Percentiles rank a stretch among this genome's conserved stretches.
Evolutionary conservation across 2,113 vertebrate genomes (phyloP).

Genomic region (Brachyhypopomus gauderio): DNA sequence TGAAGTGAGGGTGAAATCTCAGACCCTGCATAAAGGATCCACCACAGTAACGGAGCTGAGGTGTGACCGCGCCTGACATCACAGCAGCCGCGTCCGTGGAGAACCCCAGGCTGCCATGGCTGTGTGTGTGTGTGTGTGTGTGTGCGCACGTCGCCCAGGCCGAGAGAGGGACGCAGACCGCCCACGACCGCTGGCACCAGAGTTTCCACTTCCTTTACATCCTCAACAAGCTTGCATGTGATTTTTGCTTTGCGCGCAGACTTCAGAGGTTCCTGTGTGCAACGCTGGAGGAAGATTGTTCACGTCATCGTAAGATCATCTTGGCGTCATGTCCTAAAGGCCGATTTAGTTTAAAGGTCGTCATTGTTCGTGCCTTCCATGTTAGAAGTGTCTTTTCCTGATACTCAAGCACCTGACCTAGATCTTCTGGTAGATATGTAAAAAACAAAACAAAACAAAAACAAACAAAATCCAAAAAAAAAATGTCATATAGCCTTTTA

Average conservation of each 20-base stretch:
- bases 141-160: conserved; percentile 12
- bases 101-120: conserved; percentile 26
- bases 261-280: conserved; percentile 7
- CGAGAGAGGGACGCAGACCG: neutral
- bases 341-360: conserved; percentile 20
- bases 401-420: conserved; percentile 1
- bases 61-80: conserved; percentile 41
- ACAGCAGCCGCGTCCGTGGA: conserved; percentile 4
- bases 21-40: conserved; percentile 30
- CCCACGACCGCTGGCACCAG: conserved; percentile 14
- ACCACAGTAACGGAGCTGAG: conserved; percentile 25
- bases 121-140: neutral
- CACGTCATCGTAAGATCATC: conserved; percentile 39
- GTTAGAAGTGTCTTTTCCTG: conserved; percentile 59
- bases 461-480: neutral
- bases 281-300: neutral
- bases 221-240: neutral
- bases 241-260: conserved; percentile 33
- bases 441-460: neutral
- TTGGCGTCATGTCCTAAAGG: conserved; percentile 58
- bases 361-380: conserved; percentile 81
- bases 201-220: neutral
- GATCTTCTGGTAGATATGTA: conserved; percentile 27
- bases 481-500: conserved; percentile 32
- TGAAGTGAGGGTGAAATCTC: conserved; percentile 40